These are phyloP conservation scores for Xenopus laevis DNA, from an alignment of 2,113 vertebrate genomes.

Conservation along the genomic window DNA sequence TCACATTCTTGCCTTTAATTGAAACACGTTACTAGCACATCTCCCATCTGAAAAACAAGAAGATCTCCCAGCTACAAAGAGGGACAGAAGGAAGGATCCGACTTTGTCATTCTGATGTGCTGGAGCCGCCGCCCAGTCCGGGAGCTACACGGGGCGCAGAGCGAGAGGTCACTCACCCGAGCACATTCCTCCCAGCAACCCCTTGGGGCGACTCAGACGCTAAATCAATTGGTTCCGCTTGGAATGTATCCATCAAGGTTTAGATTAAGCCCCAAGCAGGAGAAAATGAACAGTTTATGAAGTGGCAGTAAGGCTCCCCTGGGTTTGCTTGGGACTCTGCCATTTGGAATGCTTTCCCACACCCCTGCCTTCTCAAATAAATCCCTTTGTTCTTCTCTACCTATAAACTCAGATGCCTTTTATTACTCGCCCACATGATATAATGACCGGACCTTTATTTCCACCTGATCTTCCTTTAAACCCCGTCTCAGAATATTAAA, in stretches of 20 bases:
- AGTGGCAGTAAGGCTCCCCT: slow-evolving; percentile 58
- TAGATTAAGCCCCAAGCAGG: slow-evolving; percentile 29
- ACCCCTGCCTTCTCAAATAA: slow-evolving; percentile 46
- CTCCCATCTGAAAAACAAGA: background rate
- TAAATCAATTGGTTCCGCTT: slow-evolving; percentile 65
- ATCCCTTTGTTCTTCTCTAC: slow-evolving; percentile 36
- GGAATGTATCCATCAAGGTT: slow-evolving; percentile 55
- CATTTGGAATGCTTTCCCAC: slow-evolving; percentile 53
- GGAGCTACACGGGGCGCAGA: slow-evolving; percentile 19
- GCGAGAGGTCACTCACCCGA: slow-evolving; percentile 22
- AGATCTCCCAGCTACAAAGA: background rate
- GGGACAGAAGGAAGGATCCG: background rate
- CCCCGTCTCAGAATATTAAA: too few relatives aligned
- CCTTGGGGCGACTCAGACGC: slow-evolving; percentile 48
- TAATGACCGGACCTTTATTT: slow-evolving; percentile 2
- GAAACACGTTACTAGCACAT: background rate
- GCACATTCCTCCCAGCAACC: slow-evolving; percentile 23
- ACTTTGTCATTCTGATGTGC: slow-evolving; percentile 8
- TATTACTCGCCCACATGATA: slow-evolving; percentile 36
- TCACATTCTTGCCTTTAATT: slow-evolving; percentile 22
- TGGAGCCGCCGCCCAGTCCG: slow-evolving; percentile 21
- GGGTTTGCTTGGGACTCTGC: slow-evolving; percentile 53
- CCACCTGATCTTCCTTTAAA: too few relatives aligned
- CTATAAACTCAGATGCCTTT: slow-evolving; percentile 52
- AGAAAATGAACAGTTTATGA: slow-evolving; percentile 64